phyloP scores from a whole-genome alignment of 1,140 invertebrate genomes.

The Cepaea nemoralis region DNA sequence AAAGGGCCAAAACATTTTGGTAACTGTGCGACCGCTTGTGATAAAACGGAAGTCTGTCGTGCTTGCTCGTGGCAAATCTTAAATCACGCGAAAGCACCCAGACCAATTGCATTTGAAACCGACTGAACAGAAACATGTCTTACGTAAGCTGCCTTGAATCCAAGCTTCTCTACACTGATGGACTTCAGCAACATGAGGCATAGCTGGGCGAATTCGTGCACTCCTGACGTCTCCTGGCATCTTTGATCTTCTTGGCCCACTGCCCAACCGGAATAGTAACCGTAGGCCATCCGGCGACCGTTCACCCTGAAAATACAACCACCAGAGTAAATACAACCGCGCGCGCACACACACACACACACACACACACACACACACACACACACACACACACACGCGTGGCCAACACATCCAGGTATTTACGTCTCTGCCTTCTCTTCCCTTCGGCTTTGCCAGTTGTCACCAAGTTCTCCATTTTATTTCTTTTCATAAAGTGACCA shows the following conservation, averaged over 20 bases:
- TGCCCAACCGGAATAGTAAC: conserved; percentile 22
- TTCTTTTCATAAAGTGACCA: too few species aligned
- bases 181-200: neutral
- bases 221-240: conserved; percentile 26
- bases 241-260: conserved; percentile 15
- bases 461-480: too few species aligned
- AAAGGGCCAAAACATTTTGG: too few species aligned
- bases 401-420: too few species aligned
- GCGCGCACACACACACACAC: neutral
- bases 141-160: conserved; percentile 32
- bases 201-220: conserved; percentile 26
- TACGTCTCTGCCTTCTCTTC: too few species aligned
- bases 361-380: conserved; percentile 13
- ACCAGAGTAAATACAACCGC: too few species aligned
- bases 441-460: too few species aligned
- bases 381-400: neutral
- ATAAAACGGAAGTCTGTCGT: too few species aligned
- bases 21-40: too few species aligned
- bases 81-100: too few species aligned
- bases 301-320: conserved; percentile 9
- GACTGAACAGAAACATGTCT: neutral
- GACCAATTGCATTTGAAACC: conserved; percentile 1
- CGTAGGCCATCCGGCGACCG: conserved; percentile 25
- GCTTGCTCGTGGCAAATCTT: too few species aligned
- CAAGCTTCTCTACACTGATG: neutral